Evolutionary conservation across 2,888 invertebrate species (phyloP), one percentile per base, ranked within the genome.

Genomic region (Podotricha telesiphe): DNA sequence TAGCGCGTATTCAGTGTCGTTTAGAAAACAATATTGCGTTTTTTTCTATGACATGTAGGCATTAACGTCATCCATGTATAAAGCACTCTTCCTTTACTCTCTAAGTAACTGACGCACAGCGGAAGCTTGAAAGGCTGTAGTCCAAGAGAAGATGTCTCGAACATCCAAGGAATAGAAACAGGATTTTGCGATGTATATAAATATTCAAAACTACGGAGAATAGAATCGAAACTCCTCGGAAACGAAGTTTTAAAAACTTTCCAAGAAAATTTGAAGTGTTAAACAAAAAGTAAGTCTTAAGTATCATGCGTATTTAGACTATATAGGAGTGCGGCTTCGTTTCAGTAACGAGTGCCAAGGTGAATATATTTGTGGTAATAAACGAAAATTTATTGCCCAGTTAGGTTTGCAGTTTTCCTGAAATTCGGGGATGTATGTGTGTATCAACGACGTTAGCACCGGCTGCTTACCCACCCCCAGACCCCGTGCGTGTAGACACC

Each of bases 371-470:
- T 87, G 84, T 77, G 85, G 91, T 86, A 88, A 91, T 91, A 92
- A 92, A 92, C 86, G 86, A 89, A 83, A 91, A 91, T 91, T 91
- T 92, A 92, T 91, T 86, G 82, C 82, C 80, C 86, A 75, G 88
- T 90, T 91, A 89, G 85, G 88, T 91, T 88, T 88, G 86, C 91
- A 89, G 89, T 90, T 89, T 88, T 86, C 88, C 86, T 87, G 87
- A 90, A 88, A 88, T 85, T 89, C 84, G 86, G 86, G 88, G 86
- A 88, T 88, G 86, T 85, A 6, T 28, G 28, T n/a, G 87, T 84
- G 85, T 80, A 78, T 77, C 77, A 74, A 80, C 78, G 82, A 86
- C 86, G 86, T 87, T 87, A 87, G 84, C 85, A 76, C 82, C 83
- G 81, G 82, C 82, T 82, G 80, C 79, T 78, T 75, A 81, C 74